phyloP scores from a whole-genome alignment of 2,113 vertebrate genomes.

The Tyto alba region DNA sequence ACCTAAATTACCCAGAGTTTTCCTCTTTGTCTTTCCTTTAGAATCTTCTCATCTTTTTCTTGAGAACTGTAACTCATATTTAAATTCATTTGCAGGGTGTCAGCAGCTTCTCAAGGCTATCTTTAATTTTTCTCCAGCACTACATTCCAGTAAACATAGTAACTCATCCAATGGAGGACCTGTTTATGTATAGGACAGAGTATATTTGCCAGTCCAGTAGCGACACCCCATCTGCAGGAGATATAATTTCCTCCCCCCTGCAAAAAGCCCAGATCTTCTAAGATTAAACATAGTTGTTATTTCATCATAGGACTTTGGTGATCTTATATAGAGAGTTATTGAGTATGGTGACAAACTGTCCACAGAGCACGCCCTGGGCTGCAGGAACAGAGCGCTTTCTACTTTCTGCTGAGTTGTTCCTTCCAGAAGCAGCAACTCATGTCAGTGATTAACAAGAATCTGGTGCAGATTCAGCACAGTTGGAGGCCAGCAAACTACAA shows the following conservation, averaged over 20 bases:
- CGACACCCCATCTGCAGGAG: background rate
- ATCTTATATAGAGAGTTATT: background rate
- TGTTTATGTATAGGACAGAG: background rate
- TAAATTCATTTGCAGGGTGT: background rate
- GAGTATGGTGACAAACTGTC: background rate
- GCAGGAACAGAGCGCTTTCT: background rate
- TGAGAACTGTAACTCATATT: background rate
- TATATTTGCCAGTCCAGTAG: background rate
- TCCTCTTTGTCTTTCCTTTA: background rate
- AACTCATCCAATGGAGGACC: background rate
- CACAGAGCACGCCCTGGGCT: background rate
- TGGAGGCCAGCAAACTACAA: background rate
- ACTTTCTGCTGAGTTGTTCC: background rate
- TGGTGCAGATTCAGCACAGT: background rate
- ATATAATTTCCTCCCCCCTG: background rate
- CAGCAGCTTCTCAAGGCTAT: background rate
- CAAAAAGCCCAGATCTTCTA: background rate
- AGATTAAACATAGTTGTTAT: background rate
- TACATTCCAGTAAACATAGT: background rate
- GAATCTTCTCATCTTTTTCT: background rate
- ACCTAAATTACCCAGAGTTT: background rate
- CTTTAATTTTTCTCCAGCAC: background rate
- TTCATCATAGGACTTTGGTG: background rate
- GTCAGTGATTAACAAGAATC: slow-evolving; percentile 15
- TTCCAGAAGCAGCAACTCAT: slow-evolving; percentile 2